Evolutionary conservation across 2,797 vertebrate genomes (phyloP).

Genomic region (Thamnophis elegans): DNA sequence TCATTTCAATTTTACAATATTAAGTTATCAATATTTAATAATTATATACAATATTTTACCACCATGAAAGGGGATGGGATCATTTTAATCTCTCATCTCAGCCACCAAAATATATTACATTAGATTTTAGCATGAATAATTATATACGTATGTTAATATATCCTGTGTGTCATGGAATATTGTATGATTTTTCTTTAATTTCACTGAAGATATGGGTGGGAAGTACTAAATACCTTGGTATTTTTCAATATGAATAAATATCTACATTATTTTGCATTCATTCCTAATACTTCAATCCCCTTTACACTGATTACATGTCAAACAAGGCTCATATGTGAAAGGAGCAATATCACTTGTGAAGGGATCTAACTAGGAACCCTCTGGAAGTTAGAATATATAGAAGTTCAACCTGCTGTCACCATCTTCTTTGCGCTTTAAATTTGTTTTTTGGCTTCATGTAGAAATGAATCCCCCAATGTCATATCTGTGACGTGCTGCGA

Average conservation of each 20-base stretch:
- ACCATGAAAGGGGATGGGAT: background rate
- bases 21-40: background rate
- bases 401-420: background rate
- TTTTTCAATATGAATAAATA: background rate
- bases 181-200: background rate
- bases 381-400: background rate
- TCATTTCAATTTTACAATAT: background rate
- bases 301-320: background rate
- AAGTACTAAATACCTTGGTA: background rate
- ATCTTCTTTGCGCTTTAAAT: background rate
- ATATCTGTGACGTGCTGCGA: background rate
- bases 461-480: background rate
- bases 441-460: background rate
- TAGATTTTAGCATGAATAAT: background rate
- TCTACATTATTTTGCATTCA: background rate
- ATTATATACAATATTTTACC: background rate
- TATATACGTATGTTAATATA: no score
- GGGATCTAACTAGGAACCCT: rapidly evolving
- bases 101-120: background rate
- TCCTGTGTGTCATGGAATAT: background rate
- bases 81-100: background rate
- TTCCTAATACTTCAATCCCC: background rate
- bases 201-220: no score
- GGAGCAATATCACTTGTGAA: rapidly evolving
- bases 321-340: background rate